Percentiles rank a stretch among this genome's conserved stretches.
Conservation (phyloP, 2,797 vertebrate genomes). For the Sebastes diploproa region DNA sequence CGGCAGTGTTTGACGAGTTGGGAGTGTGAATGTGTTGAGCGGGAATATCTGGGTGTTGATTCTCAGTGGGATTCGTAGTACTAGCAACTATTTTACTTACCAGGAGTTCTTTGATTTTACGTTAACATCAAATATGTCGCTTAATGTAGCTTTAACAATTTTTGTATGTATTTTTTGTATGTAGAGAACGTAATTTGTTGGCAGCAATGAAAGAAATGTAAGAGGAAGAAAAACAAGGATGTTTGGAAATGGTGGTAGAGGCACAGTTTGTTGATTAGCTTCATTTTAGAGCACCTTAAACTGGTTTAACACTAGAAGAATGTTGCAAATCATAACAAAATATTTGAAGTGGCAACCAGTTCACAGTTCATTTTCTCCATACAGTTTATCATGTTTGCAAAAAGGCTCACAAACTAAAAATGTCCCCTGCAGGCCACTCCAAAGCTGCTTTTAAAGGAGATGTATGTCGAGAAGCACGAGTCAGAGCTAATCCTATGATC, state of each 20-base stretch:
- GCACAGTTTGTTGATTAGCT: constrained; percentile 4
- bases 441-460: background rate
- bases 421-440: background rate
- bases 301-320: background rate
- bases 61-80: background rate
- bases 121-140: background rate
- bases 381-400: background rate
- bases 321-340: background rate
- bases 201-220: background rate
- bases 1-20: too few relatives aligned
- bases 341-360: background rate
- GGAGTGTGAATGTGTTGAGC: background rate
- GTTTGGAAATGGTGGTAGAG: background rate
- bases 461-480: background rate
- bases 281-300: constrained; percentile 45
- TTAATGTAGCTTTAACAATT: constrained; percentile 27
- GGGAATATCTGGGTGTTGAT: background rate
- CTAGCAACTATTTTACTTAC: background rate
- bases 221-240: background rate
- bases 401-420: background rate
- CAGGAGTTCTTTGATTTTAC: background rate
- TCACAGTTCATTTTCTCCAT: background rate
- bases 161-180: constrained; percentile 5
- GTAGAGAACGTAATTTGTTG: constrained; percentile 1
- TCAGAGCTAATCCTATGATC: background rate